Evolutionary conservation across 2,888 invertebrate genomes (phyloP).

Genomic region (Papilio elwesi): DNA sequence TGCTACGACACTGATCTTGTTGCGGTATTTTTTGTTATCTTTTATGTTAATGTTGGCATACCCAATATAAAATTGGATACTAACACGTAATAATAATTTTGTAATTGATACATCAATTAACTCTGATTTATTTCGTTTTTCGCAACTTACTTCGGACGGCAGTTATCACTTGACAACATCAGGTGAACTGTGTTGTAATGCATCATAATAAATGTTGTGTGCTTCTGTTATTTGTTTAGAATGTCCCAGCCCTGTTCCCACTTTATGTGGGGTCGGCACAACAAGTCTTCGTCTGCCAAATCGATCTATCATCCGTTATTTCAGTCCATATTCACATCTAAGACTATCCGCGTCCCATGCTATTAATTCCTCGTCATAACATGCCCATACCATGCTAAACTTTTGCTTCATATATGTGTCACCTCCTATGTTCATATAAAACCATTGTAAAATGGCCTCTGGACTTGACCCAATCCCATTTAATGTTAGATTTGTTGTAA

Average conservation of each 20-base stretch:
- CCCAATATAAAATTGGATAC: not conserved
- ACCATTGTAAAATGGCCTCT: constrained; percentile 26
- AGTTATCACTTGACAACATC: constrained; percentile 26
- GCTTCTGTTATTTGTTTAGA: not conserved
- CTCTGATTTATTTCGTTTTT: constrained; percentile 1
- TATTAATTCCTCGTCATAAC: too few relatives aligned
- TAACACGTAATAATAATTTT: not conserved
- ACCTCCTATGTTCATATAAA: constrained; percentile 5
- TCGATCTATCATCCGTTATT: too few relatives aligned
- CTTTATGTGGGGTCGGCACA: too few relatives aligned
- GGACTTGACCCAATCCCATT: not conserved
- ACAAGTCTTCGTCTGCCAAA: too few relatives aligned
- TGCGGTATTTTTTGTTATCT: not conserved
- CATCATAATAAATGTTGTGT: constrained; percentile 13
- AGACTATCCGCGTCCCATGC: too few relatives aligned
- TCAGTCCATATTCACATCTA: too few relatives aligned
- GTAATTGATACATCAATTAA: not conserved
- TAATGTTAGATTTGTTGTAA: constrained; percentile 2
- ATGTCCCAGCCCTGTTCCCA: too few relatives aligned
- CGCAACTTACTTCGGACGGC: constrained; percentile 23
- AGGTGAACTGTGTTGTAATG: constrained; percentile 30
- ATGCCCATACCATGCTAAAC: too few relatives aligned
- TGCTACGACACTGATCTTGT: not conserved
- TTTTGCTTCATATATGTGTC: not conserved
- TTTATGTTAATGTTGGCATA: not conserved